These are phyloP conservation scores for Drusus annulatus DNA, from an alignment of 1,140 invertebrate genomes.

Conservation along the genomic window DNA sequence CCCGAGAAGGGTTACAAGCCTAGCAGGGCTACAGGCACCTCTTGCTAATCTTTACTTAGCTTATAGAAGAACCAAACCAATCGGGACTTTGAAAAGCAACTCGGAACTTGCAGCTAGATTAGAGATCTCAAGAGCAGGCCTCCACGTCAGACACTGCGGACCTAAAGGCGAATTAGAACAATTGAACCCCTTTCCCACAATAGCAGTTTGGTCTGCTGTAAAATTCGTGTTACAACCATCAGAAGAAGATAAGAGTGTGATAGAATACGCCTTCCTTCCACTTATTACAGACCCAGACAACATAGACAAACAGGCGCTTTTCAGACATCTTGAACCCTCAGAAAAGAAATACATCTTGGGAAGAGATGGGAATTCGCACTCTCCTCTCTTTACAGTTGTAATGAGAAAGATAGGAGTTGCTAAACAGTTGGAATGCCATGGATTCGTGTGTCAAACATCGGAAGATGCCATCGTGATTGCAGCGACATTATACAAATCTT, in stretches of 20 bases:
- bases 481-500: conserved; percentile 88
- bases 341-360: conserved; percentile 73
- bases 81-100: conserved; percentile 61
- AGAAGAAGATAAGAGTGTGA: conserved; percentile 67
- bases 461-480: conserved; percentile 93
- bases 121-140: conserved; percentile 80
- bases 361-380: conserved; percentile 76
- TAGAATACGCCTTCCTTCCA: conserved; percentile 85
- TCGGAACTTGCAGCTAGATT: conserved; percentile 69
- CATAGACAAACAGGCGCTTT: conserved; percentile 80
- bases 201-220: conserved; percentile 92
- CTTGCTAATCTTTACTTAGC: conserved; percentile 84
- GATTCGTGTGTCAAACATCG: conserved; percentile 88
- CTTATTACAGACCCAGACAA: conserved; percentile 88
- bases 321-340: conserved; percentile 70
- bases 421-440: conserved; percentile 89
- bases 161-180: conserved; percentile 72
- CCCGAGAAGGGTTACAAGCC: conserved; percentile 83
- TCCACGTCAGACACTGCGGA: conserved; percentile 76
- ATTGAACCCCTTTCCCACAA: conserved; percentile 88
- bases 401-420: conserved; percentile 86
- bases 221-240: conserved; percentile 79
- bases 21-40: conserved; percentile 86
- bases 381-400: conserved; percentile 91
- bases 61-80: conserved; percentile 72